Percentiles rank a stretch among this genome's conserved stretches.
Evolutionary conservation across 2,888 invertebrate species (phyloP).

Genomic region (Cacoxenus indagator): DNA sequence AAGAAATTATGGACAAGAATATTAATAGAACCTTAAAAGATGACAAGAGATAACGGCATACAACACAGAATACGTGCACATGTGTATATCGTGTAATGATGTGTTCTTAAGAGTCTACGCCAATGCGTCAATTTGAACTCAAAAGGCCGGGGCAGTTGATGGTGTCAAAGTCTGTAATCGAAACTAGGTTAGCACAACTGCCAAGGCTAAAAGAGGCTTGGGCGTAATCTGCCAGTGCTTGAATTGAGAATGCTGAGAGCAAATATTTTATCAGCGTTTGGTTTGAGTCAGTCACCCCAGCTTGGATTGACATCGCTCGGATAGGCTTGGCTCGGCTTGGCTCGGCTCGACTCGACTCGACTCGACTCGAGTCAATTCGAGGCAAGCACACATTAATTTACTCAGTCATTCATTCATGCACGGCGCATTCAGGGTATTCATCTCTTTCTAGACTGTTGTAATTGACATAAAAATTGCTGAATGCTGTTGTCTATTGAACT

Average conservation of each 20-base stretch:
- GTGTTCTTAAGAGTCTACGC: no score
- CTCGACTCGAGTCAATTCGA: no score
- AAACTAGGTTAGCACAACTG: slow-evolving; percentile 14
- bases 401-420: background rate
- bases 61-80: background rate
- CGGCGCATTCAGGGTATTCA: background rate
- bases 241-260: no score
- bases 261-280: no score
- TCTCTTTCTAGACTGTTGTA: background rate
- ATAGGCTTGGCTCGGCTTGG: no score
- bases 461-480: slow-evolving; percentile 19
- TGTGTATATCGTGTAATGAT: background rate
- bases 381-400: background rate
- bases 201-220: slow-evolving; percentile 10
- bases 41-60: no score
- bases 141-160: slow-evolving; percentile 5
- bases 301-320: no score
- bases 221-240: background rate
- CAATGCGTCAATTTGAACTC: background rate
- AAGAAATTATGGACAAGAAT: background rate
- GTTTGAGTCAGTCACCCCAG: no score
- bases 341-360: no score
- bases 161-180: background rate
- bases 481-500: background rate
- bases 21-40: background rate